Evolutionary conservation across 2,113 vertebrate genomes (phyloP), one percentile per base, ranked within the genome.

Genomic region (Pampusana beccarii): DNA sequence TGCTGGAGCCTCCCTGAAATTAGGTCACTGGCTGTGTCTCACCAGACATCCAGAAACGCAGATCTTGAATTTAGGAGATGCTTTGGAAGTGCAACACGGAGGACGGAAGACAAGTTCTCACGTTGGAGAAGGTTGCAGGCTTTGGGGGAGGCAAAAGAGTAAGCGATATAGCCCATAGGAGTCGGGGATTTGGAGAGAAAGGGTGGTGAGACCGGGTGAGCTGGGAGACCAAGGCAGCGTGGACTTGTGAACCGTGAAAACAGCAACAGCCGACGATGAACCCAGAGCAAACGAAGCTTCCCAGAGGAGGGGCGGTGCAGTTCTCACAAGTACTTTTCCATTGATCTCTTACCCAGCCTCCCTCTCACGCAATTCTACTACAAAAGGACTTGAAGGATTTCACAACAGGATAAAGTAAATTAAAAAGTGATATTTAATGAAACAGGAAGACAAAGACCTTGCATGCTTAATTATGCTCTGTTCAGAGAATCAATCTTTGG

Each of bases 161-260:
- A 56, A 62, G 33, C 0, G 0, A 46, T 46, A 24, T 21, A 44
- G 60, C 7, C 12, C 29, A 50, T 1, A 0, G 4, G 20, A 60
- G 13, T 18, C 31, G 18, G n/a, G 42, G 44, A n/a, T 56, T 53
- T 44, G 31, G 36, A 66, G 26, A 57, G 33, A 80, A 62, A 40
- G 25, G 18, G 34, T 1, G 3, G 11, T 0, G 4, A 64, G 42
- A 69, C 24, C 15, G 23, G 9, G 34, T 69, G 42, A 84, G 46
- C 38, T 80, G 26, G 31, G 50, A 83, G 17, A 70, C 24, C n/a
- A 25, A 9, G 13, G 51, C 16, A 53, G 33, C 28, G 64, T 0
- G 4, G 51, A 18, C 74, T 83, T 54, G 19, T 42, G 51, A 54
- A 42, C 17, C 12, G 2, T 65, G 71, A 84, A 73, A 74, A 29